Conservation (phyloP, 2,113 vertebrate species). For the Poecile atricapillus region DNA sequence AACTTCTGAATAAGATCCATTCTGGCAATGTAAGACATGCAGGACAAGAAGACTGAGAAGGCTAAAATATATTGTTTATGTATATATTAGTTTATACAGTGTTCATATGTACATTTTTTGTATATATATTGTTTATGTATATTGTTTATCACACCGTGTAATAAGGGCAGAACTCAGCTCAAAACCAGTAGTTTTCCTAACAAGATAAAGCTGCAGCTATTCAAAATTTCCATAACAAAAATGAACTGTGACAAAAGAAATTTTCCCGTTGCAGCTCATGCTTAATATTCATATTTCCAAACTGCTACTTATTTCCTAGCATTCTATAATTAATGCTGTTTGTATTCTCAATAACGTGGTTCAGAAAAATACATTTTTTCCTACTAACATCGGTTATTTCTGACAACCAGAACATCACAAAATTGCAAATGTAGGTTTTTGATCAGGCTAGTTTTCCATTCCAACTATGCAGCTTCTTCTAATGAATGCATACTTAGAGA, state of each 20-base stretch:
- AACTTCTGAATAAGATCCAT: neutral
- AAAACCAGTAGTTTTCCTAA: neutral
- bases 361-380: neutral
- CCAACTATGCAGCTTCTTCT: neutral
- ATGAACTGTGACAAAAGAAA: neutral
- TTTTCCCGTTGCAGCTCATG: neutral
- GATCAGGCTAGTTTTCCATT: neutral
- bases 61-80: neutral
- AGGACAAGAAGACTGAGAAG: neutral
- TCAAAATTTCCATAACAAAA: slow-evolving; percentile 9
- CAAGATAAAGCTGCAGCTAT: neutral
- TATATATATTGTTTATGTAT: neutral
- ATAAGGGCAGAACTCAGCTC: neutral
- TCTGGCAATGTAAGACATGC: neutral
- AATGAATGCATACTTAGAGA: neutral
- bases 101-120: neutral
- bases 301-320: slow-evolving; percentile 6
- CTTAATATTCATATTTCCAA: slow-evolving; percentile 1
- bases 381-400: neutral
- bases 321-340: neutral
- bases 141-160: neutral
- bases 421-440: slow-evolving; percentile 17
- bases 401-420: neutral
- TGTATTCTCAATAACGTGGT: neutral
- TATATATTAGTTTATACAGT: neutral